Conservation (phyloP, 2,113 vertebrate genomes). For the Percopsis transmontana region DNA sequence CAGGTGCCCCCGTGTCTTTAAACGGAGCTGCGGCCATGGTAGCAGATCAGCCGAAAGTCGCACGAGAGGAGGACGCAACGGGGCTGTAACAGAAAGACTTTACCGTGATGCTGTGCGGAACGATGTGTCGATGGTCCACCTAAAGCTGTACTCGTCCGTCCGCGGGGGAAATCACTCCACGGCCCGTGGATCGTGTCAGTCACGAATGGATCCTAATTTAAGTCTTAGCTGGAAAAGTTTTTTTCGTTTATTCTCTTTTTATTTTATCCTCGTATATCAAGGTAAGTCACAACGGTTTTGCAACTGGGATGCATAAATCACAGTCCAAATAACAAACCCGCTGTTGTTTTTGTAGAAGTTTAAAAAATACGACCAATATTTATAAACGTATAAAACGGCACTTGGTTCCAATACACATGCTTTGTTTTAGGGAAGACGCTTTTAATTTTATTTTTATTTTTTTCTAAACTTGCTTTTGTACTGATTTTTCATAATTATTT, state of each 20-base stretch:
- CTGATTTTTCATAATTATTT: background rate
- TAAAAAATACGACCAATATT: background rate
- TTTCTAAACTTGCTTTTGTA: background rate
- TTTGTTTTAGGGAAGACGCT: too few species aligned
- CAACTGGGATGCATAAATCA: too few species aligned
- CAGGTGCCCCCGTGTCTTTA: conserved; percentile 55
- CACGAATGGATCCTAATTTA: conserved; percentile 78
- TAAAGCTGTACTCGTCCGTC: conserved; percentile 25
- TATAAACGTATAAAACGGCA: too few species aligned
- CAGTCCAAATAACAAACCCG: background rate
- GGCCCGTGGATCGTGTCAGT: conserved; percentile 52
- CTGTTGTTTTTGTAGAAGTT: background rate
- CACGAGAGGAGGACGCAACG: conserved; percentile 41
- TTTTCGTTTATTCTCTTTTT: conserved; percentile 52
- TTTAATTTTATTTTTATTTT: background rate
- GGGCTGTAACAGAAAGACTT: conserved; percentile 51
- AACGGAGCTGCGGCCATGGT: conserved; percentile 47
- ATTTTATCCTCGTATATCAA: conserved; percentile 72
- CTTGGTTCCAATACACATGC: too few species aligned
- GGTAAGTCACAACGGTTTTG: conserved; percentile 61
- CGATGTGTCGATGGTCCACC: conserved; percentile 52
- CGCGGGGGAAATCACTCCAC: conserved; percentile 46
- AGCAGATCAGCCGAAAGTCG: conserved; percentile 57
- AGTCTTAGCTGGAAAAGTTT: conserved; percentile 59
- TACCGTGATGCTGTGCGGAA: conserved; percentile 44